Evolutionary conservation across 2,888 invertebrate genomes (phyloP).

Genomic region (Patella depressa): DNA sequence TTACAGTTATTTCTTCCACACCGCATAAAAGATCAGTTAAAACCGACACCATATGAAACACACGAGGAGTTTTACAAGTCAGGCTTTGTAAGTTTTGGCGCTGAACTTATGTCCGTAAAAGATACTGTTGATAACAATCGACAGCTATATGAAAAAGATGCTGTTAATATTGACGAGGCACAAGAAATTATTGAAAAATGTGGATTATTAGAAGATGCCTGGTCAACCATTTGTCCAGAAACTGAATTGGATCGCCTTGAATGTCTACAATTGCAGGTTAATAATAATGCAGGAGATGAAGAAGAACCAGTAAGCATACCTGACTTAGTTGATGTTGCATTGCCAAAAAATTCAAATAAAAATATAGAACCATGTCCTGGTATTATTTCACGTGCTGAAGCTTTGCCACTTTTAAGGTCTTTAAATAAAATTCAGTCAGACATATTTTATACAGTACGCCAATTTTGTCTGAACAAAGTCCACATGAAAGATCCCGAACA

Average conservation of each 20-base stretch:
- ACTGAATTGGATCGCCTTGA: slow-evolving; percentile 27
- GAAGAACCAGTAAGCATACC: background rate
- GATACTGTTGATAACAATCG: slow-evolving; percentile 25
- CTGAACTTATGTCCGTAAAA: background rate
- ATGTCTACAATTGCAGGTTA: slow-evolving; percentile 12
- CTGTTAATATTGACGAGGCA: slow-evolving; percentile 20
- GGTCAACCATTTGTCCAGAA: slow-evolving; percentile 28
- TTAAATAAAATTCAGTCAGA: slow-evolving; percentile 23
- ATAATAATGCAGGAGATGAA: background rate
- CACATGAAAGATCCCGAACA: slow-evolving; percentile 7
- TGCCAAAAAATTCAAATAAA: background rate
- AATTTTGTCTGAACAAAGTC: slow-evolving; percentile 21
- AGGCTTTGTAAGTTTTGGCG: background rate
- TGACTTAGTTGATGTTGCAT: background rate
- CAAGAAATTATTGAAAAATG: slow-evolving; percentile 13
- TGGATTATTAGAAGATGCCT: slow-evolving; percentile 29
- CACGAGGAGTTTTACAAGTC: slow-evolving; percentile 24
- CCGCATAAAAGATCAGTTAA: slow-evolving; percentile 12
- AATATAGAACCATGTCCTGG: background rate
- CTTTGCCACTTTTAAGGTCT: slow-evolving; percentile 8
- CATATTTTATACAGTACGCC: slow-evolving; percentile 23
- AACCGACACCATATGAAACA: slow-evolving; percentile 12
- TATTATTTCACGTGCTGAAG: background rate
- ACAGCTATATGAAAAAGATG: slow-evolving; percentile 20
- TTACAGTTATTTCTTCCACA: slow-evolving; percentile 26